These are phyloP conservation scores for Saturnia japonica DNA, from an alignment of 2,888 invertebrate genomes.

Conservation along the genomic window DNA sequence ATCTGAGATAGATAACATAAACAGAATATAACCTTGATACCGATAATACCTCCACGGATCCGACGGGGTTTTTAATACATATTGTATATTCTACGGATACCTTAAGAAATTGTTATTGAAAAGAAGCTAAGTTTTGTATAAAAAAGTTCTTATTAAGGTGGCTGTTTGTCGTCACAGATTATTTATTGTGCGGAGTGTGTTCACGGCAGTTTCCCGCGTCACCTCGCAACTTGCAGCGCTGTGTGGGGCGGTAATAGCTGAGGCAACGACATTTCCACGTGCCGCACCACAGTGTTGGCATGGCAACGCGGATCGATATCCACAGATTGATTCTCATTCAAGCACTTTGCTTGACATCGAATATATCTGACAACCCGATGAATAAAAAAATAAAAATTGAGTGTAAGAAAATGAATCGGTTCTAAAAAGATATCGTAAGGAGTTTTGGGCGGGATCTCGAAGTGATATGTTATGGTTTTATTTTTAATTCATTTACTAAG, in stretches of 20 bases:
- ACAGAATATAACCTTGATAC: no score
- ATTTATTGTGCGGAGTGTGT: slow-evolving; percentile 28
- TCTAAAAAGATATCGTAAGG: no score
- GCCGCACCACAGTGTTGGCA: slow-evolving; percentile 29
- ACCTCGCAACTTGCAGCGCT: slow-evolving; percentile 28
- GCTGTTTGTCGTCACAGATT: slow-evolving; percentile 5
- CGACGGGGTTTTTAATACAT: no score
- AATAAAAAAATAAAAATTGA: no score
- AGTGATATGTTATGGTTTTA: no score
- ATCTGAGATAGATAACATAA: no score
- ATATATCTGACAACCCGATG: not conserved
- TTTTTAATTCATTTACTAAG: no score
- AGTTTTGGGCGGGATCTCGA: no score
- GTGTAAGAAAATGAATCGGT: no score
- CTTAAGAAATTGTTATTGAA: no score
- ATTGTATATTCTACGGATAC: no score
- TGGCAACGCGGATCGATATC: slow-evolving; percentile 31
- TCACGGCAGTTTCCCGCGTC: slow-evolving; percentile 38
- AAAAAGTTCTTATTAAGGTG: slow-evolving; percentile 7
- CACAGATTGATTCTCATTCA: not conserved
- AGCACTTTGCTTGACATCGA: not conserved
- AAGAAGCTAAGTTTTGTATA: not conserved
- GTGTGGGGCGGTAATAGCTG: slow-evolving; percentile 50
- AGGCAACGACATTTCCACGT: slow-evolving; percentile 44
- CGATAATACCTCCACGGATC: no score